These are phyloP conservation scores for Dioctria rufipes DNA, from an alignment of 2,888 invertebrate species.

Conservation along the genomic window DNA sequence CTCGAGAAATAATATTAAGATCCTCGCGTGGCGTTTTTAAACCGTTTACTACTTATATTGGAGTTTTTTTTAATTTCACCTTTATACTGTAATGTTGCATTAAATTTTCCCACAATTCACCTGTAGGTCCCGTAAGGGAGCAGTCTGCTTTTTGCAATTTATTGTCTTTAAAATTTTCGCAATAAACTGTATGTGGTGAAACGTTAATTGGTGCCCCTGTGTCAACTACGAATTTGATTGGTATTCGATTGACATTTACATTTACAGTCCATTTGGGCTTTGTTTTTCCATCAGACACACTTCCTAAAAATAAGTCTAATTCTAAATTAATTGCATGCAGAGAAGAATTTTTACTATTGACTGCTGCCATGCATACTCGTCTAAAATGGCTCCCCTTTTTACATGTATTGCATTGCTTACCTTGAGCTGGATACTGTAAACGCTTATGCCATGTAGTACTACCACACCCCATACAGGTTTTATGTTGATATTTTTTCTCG, in stretches of 20 bases:
- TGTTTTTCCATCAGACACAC: no score
- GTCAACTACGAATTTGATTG: not conserved
- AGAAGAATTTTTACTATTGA: no score
- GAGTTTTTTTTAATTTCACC: not conserved
- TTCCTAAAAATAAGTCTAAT: no score
- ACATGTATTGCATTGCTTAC: not conserved
- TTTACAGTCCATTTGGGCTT: no score
- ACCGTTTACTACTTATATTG: not conserved
- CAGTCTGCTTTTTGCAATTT: not conserved
- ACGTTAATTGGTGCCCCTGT: not conserved
- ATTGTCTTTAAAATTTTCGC: not conserved
- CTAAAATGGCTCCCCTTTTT: no score
- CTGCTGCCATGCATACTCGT: no score
- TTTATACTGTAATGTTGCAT: not conserved
- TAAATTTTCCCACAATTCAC: not conserved
- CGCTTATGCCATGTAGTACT: no score
- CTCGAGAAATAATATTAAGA: not conserved
- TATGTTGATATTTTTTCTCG: not conserved
- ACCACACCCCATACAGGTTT: not conserved
- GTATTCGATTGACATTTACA: not conserved
- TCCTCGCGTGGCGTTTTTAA: not conserved
- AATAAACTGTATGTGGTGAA: not conserved
- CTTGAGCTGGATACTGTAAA: no score
- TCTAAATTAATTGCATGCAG: not conserved
- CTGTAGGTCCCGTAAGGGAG: not conserved